Evolutionary conservation across 2,113 vertebrate species (phyloP).

Genomic region (Rhinopomastus cyanomelas): DNA sequence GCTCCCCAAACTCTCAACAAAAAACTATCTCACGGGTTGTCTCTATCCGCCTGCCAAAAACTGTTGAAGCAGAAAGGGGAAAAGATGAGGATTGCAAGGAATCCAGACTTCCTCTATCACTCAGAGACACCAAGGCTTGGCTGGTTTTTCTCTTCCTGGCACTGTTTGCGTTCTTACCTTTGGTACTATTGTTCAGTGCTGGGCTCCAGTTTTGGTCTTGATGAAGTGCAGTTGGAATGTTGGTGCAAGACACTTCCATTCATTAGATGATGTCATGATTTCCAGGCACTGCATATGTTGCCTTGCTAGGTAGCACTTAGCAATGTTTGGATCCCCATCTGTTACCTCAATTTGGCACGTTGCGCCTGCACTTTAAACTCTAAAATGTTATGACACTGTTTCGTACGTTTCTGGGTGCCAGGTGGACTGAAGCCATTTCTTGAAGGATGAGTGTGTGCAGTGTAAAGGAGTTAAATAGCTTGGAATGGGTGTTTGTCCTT

Average conservation of each 20-base stretch:
- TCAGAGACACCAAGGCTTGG: not conserved
- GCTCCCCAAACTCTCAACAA: not conserved
- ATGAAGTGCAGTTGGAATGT: not conserved
- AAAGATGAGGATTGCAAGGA: not conserved
- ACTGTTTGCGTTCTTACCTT: not conserved
- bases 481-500: conserved; percentile 32
- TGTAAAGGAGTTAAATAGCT: conserved; percentile 26
- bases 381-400: conserved; percentile 64
- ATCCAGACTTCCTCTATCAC: not conserved
- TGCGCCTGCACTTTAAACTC: conserved; percentile 62
- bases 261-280: conserved; percentile 46
- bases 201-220: not conserved
- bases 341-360: conserved; percentile 63
- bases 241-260: conserved; percentile 1
- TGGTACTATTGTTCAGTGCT: not conserved
- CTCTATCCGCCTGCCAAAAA: conserved; percentile 12
- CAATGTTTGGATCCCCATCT: conserved; percentile 70
- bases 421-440: conserved; percentile 67
- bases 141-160: not conserved
- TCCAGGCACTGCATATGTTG: conserved; percentile 65
- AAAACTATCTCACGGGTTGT: conserved; percentile 51
- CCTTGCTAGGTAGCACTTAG: conserved; percentile 68
- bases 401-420: conserved; percentile 57
- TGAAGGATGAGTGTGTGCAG: conserved; percentile 16
- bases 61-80: not conserved